Evolutionary conservation across 2,113 vertebrate genomes (phyloP).

Genomic region (Perca flavescens): DNA sequence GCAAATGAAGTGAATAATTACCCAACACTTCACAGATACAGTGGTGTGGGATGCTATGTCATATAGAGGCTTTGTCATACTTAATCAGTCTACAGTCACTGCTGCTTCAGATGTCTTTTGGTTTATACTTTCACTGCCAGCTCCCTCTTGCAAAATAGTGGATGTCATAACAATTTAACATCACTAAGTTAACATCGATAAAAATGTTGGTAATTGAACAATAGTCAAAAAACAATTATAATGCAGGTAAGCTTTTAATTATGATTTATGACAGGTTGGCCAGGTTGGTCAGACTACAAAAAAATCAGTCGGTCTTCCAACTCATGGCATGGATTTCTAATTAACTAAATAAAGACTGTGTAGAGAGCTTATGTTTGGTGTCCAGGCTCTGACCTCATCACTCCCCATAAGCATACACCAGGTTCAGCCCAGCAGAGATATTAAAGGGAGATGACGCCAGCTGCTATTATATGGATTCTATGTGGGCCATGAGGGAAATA

Average conservation of each 20-base stretch:
- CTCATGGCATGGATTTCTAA: conserved; percentile 23
- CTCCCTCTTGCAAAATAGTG: not conserved
- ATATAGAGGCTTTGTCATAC: conserved; percentile 25
- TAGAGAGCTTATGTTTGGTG: conserved; percentile 3
- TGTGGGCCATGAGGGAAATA: not conserved
- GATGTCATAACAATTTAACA: not conserved
- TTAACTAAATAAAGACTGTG: not conserved
- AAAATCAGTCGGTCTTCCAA: not conserved
- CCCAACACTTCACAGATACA: conserved; percentile 44
- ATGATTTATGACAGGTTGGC: too few relatives aligned
- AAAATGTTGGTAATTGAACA: not conserved
- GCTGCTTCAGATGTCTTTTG: conserved; percentile 1
- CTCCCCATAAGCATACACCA: not conserved
- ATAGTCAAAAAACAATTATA: not conserved
- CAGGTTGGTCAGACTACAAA: not conserved
- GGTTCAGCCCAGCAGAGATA: conserved; percentile 1
- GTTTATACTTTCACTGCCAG: not conserved
- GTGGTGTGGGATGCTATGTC: conserved; percentile 17
- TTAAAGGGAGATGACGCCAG: conserved; percentile 11
- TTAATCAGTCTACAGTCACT: conserved; percentile 17
- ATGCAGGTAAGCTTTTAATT: too few relatives aligned
- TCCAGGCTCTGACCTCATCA: conserved; percentile 15
- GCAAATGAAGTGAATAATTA: conserved; percentile 62
- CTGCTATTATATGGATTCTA: conserved; percentile 4
- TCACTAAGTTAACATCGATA: not conserved